These are phyloP conservation scores for Herpailurus yagouaroundi DNA, from an alignment of 2,113 vertebrate species.

Conservation along the genomic window DNA sequence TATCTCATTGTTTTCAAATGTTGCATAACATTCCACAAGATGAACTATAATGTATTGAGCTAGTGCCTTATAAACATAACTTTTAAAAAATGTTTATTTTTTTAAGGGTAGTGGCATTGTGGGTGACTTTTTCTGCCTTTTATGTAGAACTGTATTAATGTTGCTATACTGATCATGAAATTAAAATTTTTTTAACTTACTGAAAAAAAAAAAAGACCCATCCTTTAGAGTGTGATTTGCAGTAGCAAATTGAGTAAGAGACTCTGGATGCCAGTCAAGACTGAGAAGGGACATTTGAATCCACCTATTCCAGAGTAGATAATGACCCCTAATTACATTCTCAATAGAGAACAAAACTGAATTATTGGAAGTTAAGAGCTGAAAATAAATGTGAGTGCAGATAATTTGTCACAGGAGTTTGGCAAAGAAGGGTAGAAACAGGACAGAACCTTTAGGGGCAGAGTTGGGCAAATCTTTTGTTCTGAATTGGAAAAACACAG, in stretches of 20 bases:
- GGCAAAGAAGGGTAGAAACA: neutral
- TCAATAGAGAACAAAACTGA: neutral
- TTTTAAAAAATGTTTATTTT: neutral
- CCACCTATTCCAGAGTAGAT: neutral
- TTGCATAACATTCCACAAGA: neutral
- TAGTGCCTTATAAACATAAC: neutral
- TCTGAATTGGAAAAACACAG: neutral
- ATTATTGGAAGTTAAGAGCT: neutral
- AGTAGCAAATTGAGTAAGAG: neutral
- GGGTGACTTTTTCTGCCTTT: neutral
- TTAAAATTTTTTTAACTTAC: neutral
- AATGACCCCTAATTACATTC: neutral
- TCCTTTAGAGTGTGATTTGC: neutral
- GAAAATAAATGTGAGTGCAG: neutral
- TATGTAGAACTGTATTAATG: neutral
- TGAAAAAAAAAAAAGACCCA: neutral
- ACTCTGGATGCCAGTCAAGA: neutral
- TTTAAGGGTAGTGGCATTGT: neutral
- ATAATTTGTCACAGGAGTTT: conserved; percentile 21
- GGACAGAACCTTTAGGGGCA: neutral
- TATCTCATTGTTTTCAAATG: conserved; percentile 18
- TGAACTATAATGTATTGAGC: neutral
- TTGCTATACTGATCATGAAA: neutral
- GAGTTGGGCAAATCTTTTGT: neutral
- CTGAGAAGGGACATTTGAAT: neutral